Evolutionary conservation across 2,888 invertebrate genomes (phyloP), one percentile per base, ranked within the genome.

Genomic region (Eulithis testata): DNA sequence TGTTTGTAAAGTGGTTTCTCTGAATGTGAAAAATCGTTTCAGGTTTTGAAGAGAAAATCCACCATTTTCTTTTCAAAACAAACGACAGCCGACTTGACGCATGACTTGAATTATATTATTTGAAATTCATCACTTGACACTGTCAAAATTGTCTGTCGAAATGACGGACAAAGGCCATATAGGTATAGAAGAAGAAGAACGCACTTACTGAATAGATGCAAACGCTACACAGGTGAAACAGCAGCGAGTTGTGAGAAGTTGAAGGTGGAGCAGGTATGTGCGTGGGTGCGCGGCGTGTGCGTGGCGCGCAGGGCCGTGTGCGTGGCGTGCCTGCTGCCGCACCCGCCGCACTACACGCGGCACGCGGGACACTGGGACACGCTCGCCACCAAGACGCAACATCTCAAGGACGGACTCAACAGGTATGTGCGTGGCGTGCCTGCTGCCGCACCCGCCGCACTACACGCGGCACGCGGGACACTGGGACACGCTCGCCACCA

Each of bases 291-390:
- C 0, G 95, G 95, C 77, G 96, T 99, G 65, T 96, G 96, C 74
- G 95, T 95, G 78, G 95, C 95, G 8, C 97, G 98, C 86, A 97
- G 98, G 84, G 95, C 96, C 71, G 97, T 98, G 60, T 97, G 99
- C 81, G 96, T 99, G 73, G 96, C 98, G 9, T 99, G 99, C 80
- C 94, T 99, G 57, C 90, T 99, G 80, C 99, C 99, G 7, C 98
- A 99, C 94, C 99, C 99, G 62, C 97, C 98, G 11, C 99, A 99
- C 85, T 98, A 98, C 90, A 98, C 98, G 61, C 94, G 98, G 74
- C 98, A 99, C 70, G 99, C 99, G 31, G 99, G 99, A 5, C 98
- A 99, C 86, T 99, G 99, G 97, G 98, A 98, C 89, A 97, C 96
- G 55, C 91, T 98, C 69, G 97, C 97, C 49, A 96, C 97, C 45